Base-by-base conservation (phyloP, 2,888 invertebrate genomes). In the Heteropelma amictum region DNA sequence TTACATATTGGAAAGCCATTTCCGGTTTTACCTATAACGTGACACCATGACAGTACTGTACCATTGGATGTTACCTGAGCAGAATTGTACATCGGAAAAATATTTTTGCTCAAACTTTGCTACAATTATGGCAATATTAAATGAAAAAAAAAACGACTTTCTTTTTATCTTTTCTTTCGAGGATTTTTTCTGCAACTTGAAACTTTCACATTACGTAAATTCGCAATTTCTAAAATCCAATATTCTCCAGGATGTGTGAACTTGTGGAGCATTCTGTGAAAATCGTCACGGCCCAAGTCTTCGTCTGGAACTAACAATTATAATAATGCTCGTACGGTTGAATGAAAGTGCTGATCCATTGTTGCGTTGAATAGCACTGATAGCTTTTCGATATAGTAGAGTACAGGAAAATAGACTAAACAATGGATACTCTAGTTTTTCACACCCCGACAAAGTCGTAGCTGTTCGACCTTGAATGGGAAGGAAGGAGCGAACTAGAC, bases 261-360 rank as follows among this genome's bases (percentile, higher is more conserved):
- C n/a, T n/a, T n/a, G n/a, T n/a, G n/a, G n/a, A n/a, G n/a, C n/a
- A n/a, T n/a, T 10, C 42, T 8, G 23, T 7, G 12, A 49, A 49
- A 12, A 10, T 23, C n/a, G 7, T n/a, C n/a, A n/a, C n/a, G n/a
- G n/a, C n/a, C n/a, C 12, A 23, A 47, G 10, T 26, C 10, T 10
- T 17, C n/a, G 10, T 8, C 12, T 8, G 21, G 4, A 21, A 6
- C 23, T 19, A 35, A 61, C 8, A 17, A 47, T 47, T 61, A 21
- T 17, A 21, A n/a, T 30, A 30, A 7, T 10, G 10, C 8, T 60
- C 17, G n/a, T 23, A 23, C 7, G 5, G 5, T 21, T 26, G 38
- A 38, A 51, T 35, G 19, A 64, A 53, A 42, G n/a, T 21, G 12
- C 40, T 53, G 51, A 42, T 53, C 12, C 17, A 42, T 56, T 38